Conservation (phyloP, 2,797 vertebrate species). For the Euthynnus affinis region DNA sequence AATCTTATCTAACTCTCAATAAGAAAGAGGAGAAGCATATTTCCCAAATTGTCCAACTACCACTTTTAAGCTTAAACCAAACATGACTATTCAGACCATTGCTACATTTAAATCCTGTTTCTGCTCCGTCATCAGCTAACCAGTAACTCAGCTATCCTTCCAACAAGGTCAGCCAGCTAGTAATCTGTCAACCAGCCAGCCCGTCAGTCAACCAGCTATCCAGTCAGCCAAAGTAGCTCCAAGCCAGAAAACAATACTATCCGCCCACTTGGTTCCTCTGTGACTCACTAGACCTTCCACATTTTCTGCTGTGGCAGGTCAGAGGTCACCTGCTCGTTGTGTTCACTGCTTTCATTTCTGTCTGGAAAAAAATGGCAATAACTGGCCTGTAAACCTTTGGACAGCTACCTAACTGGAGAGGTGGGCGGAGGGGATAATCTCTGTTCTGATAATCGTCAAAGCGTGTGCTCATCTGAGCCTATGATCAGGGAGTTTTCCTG, state of each 20-base stretch:
- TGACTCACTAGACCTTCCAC: constrained; percentile 64
- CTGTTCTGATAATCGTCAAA: constrained; percentile 4
- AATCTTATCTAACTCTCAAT: no score
- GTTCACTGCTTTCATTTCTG: constrained; percentile 53
- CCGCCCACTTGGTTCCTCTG: constrained; percentile 45
- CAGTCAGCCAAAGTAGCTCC: constrained; percentile 28
- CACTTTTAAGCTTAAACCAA: background rate
- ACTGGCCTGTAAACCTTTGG: constrained; percentile 65
- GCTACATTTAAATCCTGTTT: constrained; percentile 20
- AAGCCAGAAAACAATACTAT: constrained; percentile 59
- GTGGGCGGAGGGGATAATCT: constrained; percentile 12
- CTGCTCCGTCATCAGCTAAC: constrained; percentile 39
- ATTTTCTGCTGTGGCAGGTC: constrained; percentile 63
- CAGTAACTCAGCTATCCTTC: constrained; percentile 25
- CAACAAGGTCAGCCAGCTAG: constrained; percentile 45
- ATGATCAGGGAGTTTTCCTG: constrained; percentile 31
- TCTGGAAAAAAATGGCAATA: constrained; percentile 23
- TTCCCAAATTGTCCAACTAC: no score
- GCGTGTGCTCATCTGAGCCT: constrained; percentile 19
- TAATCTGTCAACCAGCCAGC: constrained; percentile 16
- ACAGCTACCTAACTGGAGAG: constrained; percentile 42
- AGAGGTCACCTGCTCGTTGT: constrained; percentile 59
- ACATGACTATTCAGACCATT: background rate
- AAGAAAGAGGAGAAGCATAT: no score
- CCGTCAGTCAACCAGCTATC: constrained; percentile 10